Evolutionary conservation across 2,888 invertebrate species (phyloP).

Genomic region (Lordiphosa andalusiaca): DNA sequence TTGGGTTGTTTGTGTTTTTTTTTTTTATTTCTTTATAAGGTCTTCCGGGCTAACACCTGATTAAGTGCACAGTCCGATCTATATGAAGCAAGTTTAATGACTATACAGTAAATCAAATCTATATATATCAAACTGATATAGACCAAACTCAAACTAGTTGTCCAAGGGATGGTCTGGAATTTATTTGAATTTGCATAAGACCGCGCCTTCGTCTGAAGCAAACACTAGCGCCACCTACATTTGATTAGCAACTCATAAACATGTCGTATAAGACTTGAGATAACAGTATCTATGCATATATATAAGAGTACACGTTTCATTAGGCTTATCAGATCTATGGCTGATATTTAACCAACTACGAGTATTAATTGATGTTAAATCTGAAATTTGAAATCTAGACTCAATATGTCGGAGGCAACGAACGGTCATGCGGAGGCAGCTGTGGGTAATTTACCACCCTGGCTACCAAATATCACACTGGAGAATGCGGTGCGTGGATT

Average conservation of each 20-base stretch:
- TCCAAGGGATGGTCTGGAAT: neutral
- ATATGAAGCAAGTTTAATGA: too few relatives aligned
- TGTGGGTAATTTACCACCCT: slow-evolving; percentile 49
- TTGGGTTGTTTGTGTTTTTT: too few relatives aligned
- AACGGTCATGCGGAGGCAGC: slow-evolving; percentile 40
- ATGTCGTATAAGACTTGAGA: slow-evolving; percentile 20
- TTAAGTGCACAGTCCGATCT: too few relatives aligned
- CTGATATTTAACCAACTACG: too few relatives aligned
- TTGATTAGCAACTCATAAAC: slow-evolving; percentile 6
- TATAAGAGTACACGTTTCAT: neutral
- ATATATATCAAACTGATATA: too few relatives aligned
- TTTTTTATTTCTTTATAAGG: too few relatives aligned
- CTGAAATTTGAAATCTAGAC: slow-evolving; percentile 20
- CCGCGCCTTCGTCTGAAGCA: neutral
- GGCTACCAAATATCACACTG: slow-evolving; percentile 64
- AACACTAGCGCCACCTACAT: slow-evolving; percentile 27
- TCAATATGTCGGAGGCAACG: slow-evolving; percentile 47
- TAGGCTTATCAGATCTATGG: slow-evolving; percentile 4
- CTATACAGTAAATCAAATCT: too few relatives aligned
- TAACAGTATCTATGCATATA: neutral
- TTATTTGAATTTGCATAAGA: slow-evolving; percentile 8
- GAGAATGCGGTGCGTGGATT: slow-evolving; percentile 59
- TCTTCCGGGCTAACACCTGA: too few relatives aligned
- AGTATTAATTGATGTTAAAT: too few relatives aligned
- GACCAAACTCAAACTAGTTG: too few relatives aligned